A percentile compares a stretch with the other conserved stretches of the same genome.
These are phyloP conservation scores for Punctoribates punctum DNA, from an alignment of 2,888 invertebrate species.

Conservation along the genomic window DNA sequence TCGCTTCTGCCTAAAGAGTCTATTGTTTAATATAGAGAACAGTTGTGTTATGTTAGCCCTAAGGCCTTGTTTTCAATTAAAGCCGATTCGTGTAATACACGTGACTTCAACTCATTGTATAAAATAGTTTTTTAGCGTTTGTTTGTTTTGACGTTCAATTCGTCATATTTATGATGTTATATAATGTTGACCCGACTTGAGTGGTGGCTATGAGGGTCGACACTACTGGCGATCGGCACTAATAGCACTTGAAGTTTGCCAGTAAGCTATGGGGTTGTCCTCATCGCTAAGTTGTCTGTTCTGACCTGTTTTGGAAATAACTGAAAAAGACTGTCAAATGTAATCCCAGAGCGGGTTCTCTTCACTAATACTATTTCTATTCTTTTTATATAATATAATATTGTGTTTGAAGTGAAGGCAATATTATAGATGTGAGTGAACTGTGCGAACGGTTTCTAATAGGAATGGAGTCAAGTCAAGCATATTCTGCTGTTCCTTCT, in stretches of 20 bases:
- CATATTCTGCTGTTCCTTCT: no score
- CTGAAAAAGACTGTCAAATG: slow-evolving; percentile 33
- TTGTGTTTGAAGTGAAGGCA: not conserved
- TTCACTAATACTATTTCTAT: slow-evolving; percentile 21
- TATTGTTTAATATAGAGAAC: no score
- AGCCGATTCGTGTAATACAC: slow-evolving; percentile 12
- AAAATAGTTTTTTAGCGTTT: slow-evolving; percentile 4
- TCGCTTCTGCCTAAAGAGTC: no score
- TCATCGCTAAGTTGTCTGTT: not conserved
- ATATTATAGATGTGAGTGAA: slow-evolving; percentile 8
- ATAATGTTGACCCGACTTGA: not conserved
- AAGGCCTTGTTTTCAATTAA: slow-evolving; percentile 25
- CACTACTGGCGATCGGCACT: not conserved
- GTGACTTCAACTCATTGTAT: slow-evolving; percentile 21
- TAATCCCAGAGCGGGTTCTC: slow-evolving; percentile 29
- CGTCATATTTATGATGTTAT: not conserved
- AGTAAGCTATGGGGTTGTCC: slow-evolving; percentile 6
- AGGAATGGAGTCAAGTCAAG: no score
- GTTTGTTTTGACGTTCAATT: not conserved
- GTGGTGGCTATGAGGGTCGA: no score
- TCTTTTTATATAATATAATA: not conserved
- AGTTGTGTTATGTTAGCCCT: no score
- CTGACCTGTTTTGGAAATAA: slow-evolving; percentile 7
- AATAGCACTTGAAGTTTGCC: slow-evolving; percentile 7
- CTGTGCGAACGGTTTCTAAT: not conserved